These are phyloP conservation scores for Elaeidobius kamerunicus DNA, from an alignment of 2,888 invertebrate species.

Conservation along the genomic window DNA sequence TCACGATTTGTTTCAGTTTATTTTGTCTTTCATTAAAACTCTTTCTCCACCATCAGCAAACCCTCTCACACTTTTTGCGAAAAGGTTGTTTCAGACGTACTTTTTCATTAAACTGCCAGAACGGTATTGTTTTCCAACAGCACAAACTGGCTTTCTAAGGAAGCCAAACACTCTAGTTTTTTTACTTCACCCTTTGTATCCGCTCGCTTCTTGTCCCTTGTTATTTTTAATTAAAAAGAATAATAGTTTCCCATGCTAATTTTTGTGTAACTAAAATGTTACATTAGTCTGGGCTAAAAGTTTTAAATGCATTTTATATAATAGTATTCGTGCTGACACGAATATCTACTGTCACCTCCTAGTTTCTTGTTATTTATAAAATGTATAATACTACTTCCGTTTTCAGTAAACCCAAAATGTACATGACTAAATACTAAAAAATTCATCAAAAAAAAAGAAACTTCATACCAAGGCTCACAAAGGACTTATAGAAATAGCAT, in stretches of 20 bases:
- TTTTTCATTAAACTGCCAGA: constrained; percentile 22
- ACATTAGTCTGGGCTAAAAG: too few species aligned
- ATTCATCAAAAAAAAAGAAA: too few species aligned
- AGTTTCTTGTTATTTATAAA: too few species aligned
- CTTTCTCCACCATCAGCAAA: constrained; percentile 12
- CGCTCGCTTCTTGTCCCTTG: constrained; percentile 1
- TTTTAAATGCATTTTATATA: too few species aligned
- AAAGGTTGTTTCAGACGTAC: constrained; percentile 18
- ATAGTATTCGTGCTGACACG: too few species aligned
- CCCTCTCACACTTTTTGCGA: constrained; percentile 17
- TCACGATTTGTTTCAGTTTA: constrained; percentile 23
- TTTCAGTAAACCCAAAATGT: too few species aligned
- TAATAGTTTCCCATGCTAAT: constrained; percentile 8
- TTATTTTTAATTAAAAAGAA: constrained; percentile 11
- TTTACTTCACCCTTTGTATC: constrained; percentile 6
- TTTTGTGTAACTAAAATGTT: background rate
- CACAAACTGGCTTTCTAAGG: constrained; percentile 13
- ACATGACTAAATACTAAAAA: too few species aligned
- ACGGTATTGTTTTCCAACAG: constrained; percentile 22
- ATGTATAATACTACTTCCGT: too few species aligned
- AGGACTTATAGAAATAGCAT: too few species aligned
- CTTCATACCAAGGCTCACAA: too few species aligned
- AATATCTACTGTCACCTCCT: too few species aligned
- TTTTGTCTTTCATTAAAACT: constrained; percentile 22
- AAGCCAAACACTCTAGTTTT: constrained; percentile 21